phyloP scores from a whole-genome alignment of 2,888 invertebrate species.

The Eutolmus rufibarbis region DNA sequence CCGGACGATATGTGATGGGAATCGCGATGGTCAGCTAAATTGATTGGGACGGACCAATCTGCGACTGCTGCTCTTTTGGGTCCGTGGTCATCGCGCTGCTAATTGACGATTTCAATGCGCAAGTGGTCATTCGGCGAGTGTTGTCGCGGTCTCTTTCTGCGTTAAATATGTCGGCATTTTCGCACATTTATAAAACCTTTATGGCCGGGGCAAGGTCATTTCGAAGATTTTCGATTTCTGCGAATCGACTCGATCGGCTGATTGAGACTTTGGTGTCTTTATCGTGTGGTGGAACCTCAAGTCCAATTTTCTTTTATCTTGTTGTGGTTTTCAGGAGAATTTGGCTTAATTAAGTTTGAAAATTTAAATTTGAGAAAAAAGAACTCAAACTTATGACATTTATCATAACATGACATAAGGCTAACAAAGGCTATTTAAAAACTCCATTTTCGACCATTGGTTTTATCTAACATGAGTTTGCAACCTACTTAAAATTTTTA shows the following conservation, averaged over 20 bases:
- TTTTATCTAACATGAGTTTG: too few relatives aligned
- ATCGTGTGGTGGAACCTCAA: neutral
- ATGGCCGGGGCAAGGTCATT: constrained; percentile 10
- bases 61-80: neutral
- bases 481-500: too few relatives aligned
- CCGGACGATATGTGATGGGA: constrained; percentile 7
- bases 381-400: neutral
- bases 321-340: neutral
- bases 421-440: too few relatives aligned
- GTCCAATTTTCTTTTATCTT: neutral
- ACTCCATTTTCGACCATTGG: too few relatives aligned
- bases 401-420: too few relatives aligned
- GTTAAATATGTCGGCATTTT: constrained; percentile 18
- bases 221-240: neutral
- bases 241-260: neutral
- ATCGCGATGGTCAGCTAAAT: constrained; percentile 17
- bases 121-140: constrained; percentile 15
- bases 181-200: constrained; percentile 11
- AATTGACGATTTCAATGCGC: constrained; percentile 37
- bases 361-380: neutral
- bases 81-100: constrained; percentile 25
- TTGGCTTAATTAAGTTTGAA: neutral
- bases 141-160: neutral
- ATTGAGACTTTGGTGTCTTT: neutral
- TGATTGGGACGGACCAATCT: constrained; percentile 35